Evolutionary conservation across 2,113 vertebrate genomes (phyloP).

Genomic region (Tinamus guttatus): DNA sequence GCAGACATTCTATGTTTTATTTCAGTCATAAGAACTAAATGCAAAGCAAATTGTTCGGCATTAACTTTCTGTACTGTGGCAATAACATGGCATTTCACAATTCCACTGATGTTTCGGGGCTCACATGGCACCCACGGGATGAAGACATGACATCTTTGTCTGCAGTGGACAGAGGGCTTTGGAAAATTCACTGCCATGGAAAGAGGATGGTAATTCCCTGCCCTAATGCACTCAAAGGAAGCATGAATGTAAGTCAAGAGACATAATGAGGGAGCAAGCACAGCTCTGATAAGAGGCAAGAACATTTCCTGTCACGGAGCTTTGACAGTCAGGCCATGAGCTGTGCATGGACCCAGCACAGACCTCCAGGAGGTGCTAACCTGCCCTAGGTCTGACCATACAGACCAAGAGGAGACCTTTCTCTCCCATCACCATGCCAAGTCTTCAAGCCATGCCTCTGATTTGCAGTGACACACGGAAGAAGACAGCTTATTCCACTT

Average conservation of each 20-base stretch:
- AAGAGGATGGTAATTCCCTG: neutral
- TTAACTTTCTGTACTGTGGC: neutral
- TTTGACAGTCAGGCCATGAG: neutral
- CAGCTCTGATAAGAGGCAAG: neutral
- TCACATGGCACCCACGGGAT: neutral
- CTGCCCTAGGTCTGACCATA: neutral
- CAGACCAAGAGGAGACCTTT: neutral
- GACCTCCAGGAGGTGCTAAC: neutral
- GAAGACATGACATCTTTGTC: neutral
- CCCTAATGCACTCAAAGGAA: neutral
- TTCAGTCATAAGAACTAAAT: neutral
- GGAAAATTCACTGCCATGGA: neutral
- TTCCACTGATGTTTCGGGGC: neutral
- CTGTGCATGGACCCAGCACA: neutral
- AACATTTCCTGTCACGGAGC: accelerated
- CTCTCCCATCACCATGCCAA: neutral
- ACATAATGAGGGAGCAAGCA: accelerated
- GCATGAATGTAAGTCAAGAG: neutral
- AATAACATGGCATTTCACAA: neutral
- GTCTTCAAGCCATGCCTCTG: neutral
- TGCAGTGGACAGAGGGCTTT: neutral
- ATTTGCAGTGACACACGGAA: neutral
- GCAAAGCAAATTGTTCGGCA: neutral
- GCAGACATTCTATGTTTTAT: neutral
- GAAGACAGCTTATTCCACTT: conserved; percentile 55